Evolutionary conservation across 2,113 vertebrate genomes (phyloP), one percentile per base, ranked within the genome.

Genomic region (Mesembrinibis cayennensis): DNA sequence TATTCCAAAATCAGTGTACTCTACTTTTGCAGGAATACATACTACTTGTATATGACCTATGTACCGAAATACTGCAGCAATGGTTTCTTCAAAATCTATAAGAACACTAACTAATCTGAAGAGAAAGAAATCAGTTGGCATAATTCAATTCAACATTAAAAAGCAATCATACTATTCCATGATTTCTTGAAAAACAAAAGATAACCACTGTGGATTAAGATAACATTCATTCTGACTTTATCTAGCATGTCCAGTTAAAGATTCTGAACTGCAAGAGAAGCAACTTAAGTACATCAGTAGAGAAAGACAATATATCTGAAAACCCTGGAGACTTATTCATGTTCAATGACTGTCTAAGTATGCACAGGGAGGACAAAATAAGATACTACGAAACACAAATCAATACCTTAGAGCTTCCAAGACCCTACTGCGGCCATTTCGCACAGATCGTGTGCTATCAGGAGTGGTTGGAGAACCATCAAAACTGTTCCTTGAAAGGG

Each of bases 351-450:
- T 34, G 26, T 34, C 38, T 86, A 52, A 44, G n/a, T 12, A 83
- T 2, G 27, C 2, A 0, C 22, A 76, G 10, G 14, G 34, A 77
- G 20, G 45, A 40, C 16, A 93, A 81, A 73, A 74, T 15, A 50
- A 95, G 15, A 49, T 6, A 53, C 34, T 49, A 0, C 44, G 27
- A 93, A 25, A 69, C 25, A 73, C 44, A 66, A 61, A 44, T 18
- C 40, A 69, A 32, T 97, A 99, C 99, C 99, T 99, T 34, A 99
- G 97, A 7, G 99, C 99, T 97, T 99, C 99, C 69, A 99, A 97
- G 56, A 99, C 99, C 34, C 99, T 96, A 23, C 99, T 99, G 84
- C 98, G 98, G 40, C 99, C 98, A 12, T 97, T 98, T 50, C 99
- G 98, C 9, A 89, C 94, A 29, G 98, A 97, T 19, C 98, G 98